Percentiles rank a stretch among this genome's conserved stretches.
These are phyloP conservation scores for Pitangus sulphuratus DNA, from an alignment of 2,797 vertebrate genomes.

Conservation along the genomic window DNA sequence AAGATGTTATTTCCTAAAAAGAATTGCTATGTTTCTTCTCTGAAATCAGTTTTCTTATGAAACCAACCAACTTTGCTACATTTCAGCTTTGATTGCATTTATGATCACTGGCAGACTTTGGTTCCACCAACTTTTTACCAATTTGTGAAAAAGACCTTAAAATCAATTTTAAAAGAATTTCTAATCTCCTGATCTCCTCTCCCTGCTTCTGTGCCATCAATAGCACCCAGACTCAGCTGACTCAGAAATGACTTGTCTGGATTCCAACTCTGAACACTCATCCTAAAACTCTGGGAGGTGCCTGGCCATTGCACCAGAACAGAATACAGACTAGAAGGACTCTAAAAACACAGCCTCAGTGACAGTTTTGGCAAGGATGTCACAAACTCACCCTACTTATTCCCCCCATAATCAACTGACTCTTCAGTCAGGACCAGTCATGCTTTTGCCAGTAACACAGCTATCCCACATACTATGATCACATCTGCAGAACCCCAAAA, in stretches of 20 bases:
- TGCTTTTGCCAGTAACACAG: not conserved
- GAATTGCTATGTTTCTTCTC: not conserved
- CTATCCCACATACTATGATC: accelerated
- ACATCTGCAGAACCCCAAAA: not conserved
- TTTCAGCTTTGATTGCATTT: not conserved
- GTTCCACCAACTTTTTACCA: not conserved
- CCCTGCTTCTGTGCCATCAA: not conserved
- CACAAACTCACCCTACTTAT: not conserved
- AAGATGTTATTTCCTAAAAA: not conserved
- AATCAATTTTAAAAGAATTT: not conserved
- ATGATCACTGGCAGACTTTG: not conserved
- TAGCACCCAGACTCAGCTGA: not conserved
- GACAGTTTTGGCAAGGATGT: not conserved
- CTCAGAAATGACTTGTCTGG: not conserved
- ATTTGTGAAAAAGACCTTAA: not conserved
- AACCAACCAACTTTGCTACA: not conserved
- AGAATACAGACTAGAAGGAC: not conserved
- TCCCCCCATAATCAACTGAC: not conserved
- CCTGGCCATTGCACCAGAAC: accelerated
- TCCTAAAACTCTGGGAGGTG: not conserved
- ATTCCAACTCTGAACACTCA: not conserved
- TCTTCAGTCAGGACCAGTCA: not conserved
- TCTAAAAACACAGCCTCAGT: not conserved
- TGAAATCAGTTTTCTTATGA: not conserved
- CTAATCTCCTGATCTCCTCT: not conserved